A percentile compares a stretch with the other conserved stretches of the same genome.
phyloP scores from a whole-genome alignment of 2,113 vertebrate genomes.

The Semnornis frantzii region DNA sequence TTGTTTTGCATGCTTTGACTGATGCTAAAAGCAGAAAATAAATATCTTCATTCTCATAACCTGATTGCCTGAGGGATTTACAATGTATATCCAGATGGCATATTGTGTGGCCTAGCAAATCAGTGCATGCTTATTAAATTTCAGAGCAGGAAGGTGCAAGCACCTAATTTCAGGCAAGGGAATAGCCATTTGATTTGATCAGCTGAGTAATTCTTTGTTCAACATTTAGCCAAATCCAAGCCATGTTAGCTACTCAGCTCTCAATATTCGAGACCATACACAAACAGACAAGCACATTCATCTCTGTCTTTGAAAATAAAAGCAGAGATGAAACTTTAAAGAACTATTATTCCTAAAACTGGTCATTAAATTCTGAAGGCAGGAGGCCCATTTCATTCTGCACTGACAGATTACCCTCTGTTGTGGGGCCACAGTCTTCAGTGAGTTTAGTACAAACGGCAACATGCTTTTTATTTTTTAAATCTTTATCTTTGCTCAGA shows the following conservation, averaged over 20 bases:
- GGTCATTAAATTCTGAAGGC: not conserved
- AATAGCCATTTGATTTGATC: not conserved
- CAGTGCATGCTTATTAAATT: constrained; percentile 17
- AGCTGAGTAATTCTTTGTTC: constrained; percentile 15
- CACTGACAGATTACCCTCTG: not conserved
- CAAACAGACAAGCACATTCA: constrained; percentile 39
- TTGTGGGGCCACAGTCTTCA: not conserved
- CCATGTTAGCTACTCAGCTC: not conserved
- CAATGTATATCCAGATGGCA: not conserved
- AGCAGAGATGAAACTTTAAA: constrained; percentile 49
- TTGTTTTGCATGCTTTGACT: not conserved
- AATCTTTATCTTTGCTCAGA: not conserved
- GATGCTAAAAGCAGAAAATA: constrained; percentile 1
- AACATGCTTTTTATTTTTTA: not conserved
- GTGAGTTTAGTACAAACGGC: not conserved
- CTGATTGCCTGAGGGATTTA: not conserved
- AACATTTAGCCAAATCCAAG: constrained; percentile 20
- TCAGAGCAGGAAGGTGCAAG: constrained; percentile 38
- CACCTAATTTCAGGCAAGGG: constrained; percentile 3
- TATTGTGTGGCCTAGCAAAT: not conserved
- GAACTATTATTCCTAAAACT: constrained; percentile 14
- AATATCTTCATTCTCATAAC: not conserved
- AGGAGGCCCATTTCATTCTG: not conserved
- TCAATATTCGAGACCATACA: not conserved
- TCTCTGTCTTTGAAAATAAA: constrained; percentile 32